These are phyloP conservation scores for Eurystomus gularis DNA, from an alignment of 2,113 vertebrate species.

Conservation along the genomic window DNA sequence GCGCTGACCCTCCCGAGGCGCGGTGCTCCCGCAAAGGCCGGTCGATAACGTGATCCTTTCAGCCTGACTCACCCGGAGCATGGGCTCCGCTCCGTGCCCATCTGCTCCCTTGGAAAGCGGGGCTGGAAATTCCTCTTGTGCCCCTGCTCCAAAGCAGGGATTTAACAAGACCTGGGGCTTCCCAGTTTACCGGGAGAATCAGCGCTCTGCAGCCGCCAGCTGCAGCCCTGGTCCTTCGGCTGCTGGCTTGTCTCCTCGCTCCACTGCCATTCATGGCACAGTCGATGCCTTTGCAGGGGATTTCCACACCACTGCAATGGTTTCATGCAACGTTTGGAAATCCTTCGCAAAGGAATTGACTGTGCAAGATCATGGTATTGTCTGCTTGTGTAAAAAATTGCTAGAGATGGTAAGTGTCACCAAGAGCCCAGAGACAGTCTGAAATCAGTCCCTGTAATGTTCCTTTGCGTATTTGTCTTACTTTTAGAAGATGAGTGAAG, in stretches of 20 bases:
- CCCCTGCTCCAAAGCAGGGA: background rate
- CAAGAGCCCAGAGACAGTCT: background rate
- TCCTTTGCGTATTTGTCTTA: background rate
- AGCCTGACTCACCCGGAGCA: accelerated
- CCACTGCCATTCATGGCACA: background rate
- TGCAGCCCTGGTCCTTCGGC: background rate
- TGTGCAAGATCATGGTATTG: background rate
- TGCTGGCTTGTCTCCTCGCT: accelerated
- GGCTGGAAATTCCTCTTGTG: background rate
- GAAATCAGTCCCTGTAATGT: background rate
- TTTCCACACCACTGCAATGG: background rate
- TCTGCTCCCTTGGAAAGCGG: background rate
- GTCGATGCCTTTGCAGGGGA: background rate
- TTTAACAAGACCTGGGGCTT: background rate
- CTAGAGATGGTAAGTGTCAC: background rate
- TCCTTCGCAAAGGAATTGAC: background rate
- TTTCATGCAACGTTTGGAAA: background rate
- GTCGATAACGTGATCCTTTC: accelerated
- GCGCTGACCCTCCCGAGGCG: accelerated
- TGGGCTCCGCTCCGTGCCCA: accelerated
- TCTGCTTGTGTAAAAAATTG: background rate
- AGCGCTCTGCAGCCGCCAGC: too few species aligned
- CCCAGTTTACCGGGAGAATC: background rate
- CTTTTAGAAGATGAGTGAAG: background rate
- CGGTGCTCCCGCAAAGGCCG: accelerated